phyloP scores from a whole-genome alignment of 2,797 vertebrate species.

The Xyrichtys novacula region DNA sequence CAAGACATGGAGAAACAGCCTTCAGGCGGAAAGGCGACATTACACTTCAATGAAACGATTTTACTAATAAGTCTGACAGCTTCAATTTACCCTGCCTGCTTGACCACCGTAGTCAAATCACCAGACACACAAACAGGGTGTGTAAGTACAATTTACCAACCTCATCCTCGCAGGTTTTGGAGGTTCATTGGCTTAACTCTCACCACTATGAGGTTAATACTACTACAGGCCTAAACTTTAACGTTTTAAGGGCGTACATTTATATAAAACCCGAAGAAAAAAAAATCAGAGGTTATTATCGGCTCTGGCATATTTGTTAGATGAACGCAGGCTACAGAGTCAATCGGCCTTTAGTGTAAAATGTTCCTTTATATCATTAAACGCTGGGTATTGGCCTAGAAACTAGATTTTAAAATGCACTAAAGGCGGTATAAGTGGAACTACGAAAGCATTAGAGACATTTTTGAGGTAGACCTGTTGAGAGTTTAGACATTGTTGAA shows the following conservation, averaged over 20 bases:
- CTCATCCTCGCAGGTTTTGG: background rate
- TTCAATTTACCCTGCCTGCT: background rate
- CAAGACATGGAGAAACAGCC: conserved; percentile 20
- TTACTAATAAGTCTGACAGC: conserved; percentile 3
- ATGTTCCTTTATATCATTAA: conserved; percentile 1
- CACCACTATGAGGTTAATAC: background rate
- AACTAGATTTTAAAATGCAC: background rate
- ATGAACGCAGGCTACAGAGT: background rate
- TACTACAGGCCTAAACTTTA: background rate
- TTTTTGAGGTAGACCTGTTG: background rate
- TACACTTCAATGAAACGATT: background rate
- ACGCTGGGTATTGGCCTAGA: too few species aligned
- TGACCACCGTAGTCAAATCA: conserved; percentile 37
- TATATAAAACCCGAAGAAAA: background rate
- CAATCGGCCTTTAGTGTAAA: conserved; percentile 7
- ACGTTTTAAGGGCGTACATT: background rate
- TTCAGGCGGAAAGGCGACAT: background rate
- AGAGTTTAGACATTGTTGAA: background rate
- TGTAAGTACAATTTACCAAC: background rate
- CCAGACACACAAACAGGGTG: background rate
- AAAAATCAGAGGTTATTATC: background rate
- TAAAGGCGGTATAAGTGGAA: background rate
- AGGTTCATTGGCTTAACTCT: background rate
- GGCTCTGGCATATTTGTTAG: background rate
- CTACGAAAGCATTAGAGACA: rapidly evolving